Conservation (phyloP, 92 coral and sea anemone species). For the Meandrina meandrites region DNA sequence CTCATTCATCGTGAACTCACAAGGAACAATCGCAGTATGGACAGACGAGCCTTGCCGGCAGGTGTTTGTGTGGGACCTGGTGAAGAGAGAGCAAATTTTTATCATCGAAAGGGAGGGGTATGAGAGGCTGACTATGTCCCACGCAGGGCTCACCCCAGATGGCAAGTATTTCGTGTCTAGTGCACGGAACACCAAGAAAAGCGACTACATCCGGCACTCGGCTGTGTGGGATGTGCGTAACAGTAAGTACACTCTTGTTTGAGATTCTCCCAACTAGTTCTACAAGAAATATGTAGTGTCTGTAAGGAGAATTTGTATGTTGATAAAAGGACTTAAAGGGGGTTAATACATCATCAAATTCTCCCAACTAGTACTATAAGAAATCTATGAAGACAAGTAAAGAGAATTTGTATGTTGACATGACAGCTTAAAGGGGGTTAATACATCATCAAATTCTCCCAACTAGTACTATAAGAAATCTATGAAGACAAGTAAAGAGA, state of each 20-base stretch:
- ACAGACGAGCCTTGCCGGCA: constrained; percentile 49
- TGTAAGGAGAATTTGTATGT: no score
- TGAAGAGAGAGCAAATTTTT: constrained; percentile 61
- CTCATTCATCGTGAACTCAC: constrained; percentile 60
- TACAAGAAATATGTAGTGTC: no score
- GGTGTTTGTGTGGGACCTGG: constrained; percentile 71
- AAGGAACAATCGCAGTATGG: constrained; percentile 64
- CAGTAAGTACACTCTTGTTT: constrained; percentile 52
- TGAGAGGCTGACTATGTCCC: constrained; percentile 52
- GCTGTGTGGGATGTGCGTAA: constrained; percentile 66
- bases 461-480: no score
- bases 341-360: no score
- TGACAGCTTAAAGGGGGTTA: no score
- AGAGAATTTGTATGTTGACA: no score
- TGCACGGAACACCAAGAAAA: constrained; percentile 49
- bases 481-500: no score
- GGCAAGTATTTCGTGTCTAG: constrained; percentile 57
- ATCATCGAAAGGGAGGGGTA: constrained; percentile 56
- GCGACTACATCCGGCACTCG: constrained; percentile 67
- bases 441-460: neutral
- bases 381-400: neutral
- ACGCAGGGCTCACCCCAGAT: constrained; percentile 69
- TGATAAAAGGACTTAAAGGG: no score
- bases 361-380: neutral
- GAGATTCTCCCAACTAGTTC: neutral